Conservation (phyloP, 92 coral and sea anemone genomes). For the Plumapathes pennacea region DNA sequence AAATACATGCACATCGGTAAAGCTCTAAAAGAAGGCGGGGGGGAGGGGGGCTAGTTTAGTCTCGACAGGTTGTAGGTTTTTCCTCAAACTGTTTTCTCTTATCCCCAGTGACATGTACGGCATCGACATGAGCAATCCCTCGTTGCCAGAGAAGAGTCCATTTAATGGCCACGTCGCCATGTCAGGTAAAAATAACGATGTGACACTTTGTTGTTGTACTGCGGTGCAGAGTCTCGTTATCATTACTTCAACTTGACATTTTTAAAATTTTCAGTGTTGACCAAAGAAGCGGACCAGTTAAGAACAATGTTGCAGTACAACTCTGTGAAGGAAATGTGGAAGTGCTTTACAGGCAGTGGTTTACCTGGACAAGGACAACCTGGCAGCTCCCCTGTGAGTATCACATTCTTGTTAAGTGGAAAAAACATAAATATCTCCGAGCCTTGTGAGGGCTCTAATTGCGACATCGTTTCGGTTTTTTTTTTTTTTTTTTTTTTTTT, state of each 20-base stretch:
- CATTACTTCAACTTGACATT: neutral
- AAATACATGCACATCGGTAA: too few species aligned
- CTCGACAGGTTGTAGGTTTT: neutral
- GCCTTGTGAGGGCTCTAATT: too few species aligned
- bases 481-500: too few species aligned
- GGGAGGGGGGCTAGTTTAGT: too few species aligned
- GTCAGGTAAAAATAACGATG: constrained; percentile 41
- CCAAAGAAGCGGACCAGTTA: constrained; percentile 50
- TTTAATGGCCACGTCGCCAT: constrained; percentile 71
- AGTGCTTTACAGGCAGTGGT: constrained; percentile 40
- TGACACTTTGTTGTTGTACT: neutral
- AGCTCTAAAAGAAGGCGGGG: too few species aligned
- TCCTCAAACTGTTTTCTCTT: neutral
- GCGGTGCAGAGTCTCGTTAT: neutral
- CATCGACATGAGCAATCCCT: constrained; percentile 66
- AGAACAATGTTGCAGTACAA: constrained; percentile 59
- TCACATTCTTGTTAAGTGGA: too few species aligned
- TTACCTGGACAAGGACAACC: constrained; percentile 53
- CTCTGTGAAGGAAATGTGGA: constrained; percentile 63
- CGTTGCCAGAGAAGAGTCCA: constrained; percentile 22
- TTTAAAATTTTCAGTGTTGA: constrained; percentile 29
- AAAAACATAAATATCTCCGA: too few species aligned
- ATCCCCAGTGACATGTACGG: constrained; percentile 52
- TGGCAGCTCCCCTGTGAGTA: constrained; percentile 69
- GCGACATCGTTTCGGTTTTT: too few species aligned